Percentiles rank a stretch among this genome's conserved stretches.
These are phyloP conservation scores for Dasypus novemcinctus DNA, from an alignment of 2,113 vertebrate genomes.

Conservation along the genomic window DNA sequence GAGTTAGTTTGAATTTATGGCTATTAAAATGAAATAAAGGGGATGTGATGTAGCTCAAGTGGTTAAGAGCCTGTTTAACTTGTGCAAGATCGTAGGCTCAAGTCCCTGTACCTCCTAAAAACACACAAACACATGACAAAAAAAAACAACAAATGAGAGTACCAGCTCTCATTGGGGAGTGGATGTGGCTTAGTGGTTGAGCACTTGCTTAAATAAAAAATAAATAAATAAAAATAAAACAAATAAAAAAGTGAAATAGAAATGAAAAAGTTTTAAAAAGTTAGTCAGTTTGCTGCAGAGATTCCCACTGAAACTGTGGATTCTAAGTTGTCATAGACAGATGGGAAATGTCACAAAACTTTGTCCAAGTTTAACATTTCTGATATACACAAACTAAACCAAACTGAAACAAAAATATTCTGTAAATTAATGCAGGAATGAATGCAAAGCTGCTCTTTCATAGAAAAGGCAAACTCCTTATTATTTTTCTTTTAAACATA, in stretches of 20 bases:
- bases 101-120: too few species aligned
- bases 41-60: too few species aligned
- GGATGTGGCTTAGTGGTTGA: too few species aligned
- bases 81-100: too few species aligned
- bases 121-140: too few species aligned
- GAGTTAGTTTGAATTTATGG: not conserved
- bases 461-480: not conserved
- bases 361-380: not conserved
- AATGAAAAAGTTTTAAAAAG: not conserved
- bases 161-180: too few species aligned
- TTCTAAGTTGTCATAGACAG: conserved; percentile 9
- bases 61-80: too few species aligned
- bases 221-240: too few species aligned
- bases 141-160: too few species aligned
- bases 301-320: not conserved
- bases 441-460: not conserved
- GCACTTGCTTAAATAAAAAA: too few species aligned
- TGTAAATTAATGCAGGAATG: not conserved
- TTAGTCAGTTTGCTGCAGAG: not conserved
- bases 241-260: not conserved
- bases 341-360: not conserved
- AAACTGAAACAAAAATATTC: not conserved
- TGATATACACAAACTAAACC: not conserved
- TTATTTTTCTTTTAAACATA: not conserved
- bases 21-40: not conserved